Evolutionary conservation across 2,797 vertebrate genomes (phyloP), one percentile per base, ranked within the genome.

Genomic region (Chelidonichthys spinosus): DNA sequence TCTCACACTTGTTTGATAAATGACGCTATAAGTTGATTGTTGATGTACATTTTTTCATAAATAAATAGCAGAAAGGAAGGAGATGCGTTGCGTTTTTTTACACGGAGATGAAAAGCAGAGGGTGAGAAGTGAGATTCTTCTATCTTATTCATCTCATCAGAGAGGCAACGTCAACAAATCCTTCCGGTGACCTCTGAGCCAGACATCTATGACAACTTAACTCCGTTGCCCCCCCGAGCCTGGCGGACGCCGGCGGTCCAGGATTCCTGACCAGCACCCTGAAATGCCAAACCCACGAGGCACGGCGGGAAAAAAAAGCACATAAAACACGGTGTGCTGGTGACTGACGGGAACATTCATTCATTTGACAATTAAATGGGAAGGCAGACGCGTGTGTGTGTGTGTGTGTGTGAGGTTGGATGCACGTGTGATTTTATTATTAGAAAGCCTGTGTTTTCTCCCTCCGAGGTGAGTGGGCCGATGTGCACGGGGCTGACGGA

Each of bases 361-460:
- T 89, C 81, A 74, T 90, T 80, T 87, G 85, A 90, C 86, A 89
- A 86, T 84, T 78, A 91, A 90, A 87, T 81, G 55, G 65, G 76
- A 76, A 72, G 61, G 80, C 72, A 79, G 78, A 74, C 75, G 10
- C 37, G 67, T 58, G 66, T 5, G 40, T 17, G 56, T 68, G 33
- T 55, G 49, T 70, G 65, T 59, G 60, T 35, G 33, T 78, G 65
- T 75, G 65, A 49, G 72, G 18, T 14, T 60, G 74, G 58, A 72
- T 11, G 55, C 63, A 33, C 18, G 61, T 65, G 60, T 63, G 67
- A 44, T 69, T 74, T 78, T 87, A 85, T 92, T 88, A 80, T 87
- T 87, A 83, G 87, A 87, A 81, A 80, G 58, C 44, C 56, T 71
- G 9, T 62, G 63, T 81, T 9, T 32, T 46, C 11, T 11, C 4